These are phyloP conservation scores for Gallinago solitaria DNA, from an alignment of 2,797 vertebrate species.

Conservation along the genomic window DNA sequence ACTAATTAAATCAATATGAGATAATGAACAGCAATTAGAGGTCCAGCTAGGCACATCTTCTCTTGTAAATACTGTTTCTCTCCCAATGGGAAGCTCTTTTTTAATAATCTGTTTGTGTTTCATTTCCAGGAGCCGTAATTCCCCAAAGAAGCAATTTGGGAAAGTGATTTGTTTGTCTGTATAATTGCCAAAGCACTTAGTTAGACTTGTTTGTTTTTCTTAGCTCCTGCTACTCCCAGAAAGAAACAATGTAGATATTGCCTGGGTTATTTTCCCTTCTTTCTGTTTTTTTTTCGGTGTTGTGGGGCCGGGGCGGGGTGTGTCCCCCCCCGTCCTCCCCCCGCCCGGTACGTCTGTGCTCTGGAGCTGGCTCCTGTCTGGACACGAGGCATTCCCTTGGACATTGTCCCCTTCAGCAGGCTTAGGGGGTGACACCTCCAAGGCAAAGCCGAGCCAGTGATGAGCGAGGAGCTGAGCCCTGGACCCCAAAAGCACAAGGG, in stretches of 20 bases:
- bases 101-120: conserved; percentile 96
- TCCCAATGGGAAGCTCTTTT: conserved; percentile 90
- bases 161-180: conserved; percentile 91
- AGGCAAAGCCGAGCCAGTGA: not conserved
- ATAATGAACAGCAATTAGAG: conserved; percentile 99
- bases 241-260: not conserved
- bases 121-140: conserved; percentile 91
- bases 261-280: not conserved
- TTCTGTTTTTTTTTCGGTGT: rapidly evolving
- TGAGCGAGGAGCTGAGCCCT: not conserved
- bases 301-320: rapidly evolving
- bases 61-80: conserved; percentile 89
- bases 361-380: not conserved
- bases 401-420: not conserved
- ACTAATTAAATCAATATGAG: conserved; percentile 99
- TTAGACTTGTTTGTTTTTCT: conserved; percentile 75
- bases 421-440: rapidly evolving
- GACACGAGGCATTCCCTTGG: rapidly evolving
- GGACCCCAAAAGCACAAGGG: no score
- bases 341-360: no score
- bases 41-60: conserved; percentile 89
- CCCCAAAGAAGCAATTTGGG: conserved; percentile 92
- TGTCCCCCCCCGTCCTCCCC: no score
- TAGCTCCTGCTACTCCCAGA: conserved; percentile 48
- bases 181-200: conserved; percentile 87